phyloP scores from a whole-genome alignment of 1,140 invertebrate genomes.

The Drosophila funebris region DNA sequence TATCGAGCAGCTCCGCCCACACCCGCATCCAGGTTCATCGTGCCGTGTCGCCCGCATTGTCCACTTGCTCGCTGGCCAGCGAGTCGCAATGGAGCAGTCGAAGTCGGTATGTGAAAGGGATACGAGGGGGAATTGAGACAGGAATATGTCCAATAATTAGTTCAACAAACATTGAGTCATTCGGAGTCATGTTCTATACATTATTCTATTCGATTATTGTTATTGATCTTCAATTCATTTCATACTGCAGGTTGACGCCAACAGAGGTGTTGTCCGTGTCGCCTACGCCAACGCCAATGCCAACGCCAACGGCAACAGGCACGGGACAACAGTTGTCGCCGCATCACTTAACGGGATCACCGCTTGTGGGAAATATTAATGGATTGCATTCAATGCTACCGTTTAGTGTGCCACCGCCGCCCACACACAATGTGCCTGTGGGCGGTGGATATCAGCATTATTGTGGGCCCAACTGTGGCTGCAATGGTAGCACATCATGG shows the following conservation, averaged over 20 bases:
- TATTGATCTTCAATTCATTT: background rate
- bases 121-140: background rate
- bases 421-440: slow-evolving; percentile 4
- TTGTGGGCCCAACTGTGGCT: slow-evolving; percentile 24
- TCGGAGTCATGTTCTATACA: too few relatives aligned
- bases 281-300: slow-evolving; percentile 3
- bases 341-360: slow-evolving; percentile 14
- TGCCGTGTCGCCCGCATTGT: slow-evolving; percentile 53
- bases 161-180: too few relatives aligned
- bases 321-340: slow-evolving; percentile 49
- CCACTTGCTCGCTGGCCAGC: slow-evolving; percentile 47
- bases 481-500: background rate
- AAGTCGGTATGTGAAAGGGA: slow-evolving; percentile 38
- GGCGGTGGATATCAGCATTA: slow-evolving; percentile 17
- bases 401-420: slow-evolving; percentile 13
- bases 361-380: slow-evolving; percentile 19
- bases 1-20: background rate
- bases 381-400: slow-evolving; percentile 16
- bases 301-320: background rate
- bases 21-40: slow-evolving; percentile 8
- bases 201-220: too few relatives aligned
- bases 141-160: too few relatives aligned
- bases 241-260: slow-evolving; percentile 6
- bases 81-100: slow-evolving; percentile 61
- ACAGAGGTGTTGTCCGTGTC: slow-evolving; percentile 21